Evolutionary conservation across 2,797 vertebrate genomes (phyloP).

Genomic region (Myotis pilosus): DNA sequence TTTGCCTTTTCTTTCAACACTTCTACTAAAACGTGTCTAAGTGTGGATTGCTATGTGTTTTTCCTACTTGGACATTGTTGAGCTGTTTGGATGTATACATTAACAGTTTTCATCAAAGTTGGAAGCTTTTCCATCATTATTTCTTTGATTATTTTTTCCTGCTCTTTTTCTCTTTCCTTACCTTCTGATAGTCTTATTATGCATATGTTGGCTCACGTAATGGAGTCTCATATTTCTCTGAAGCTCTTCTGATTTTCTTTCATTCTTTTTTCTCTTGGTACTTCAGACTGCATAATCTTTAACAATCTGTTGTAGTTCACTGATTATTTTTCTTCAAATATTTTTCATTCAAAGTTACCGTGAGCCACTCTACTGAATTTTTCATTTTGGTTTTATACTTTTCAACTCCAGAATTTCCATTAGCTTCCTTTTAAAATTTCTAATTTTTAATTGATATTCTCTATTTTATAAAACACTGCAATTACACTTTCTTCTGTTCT

Average conservation of each 20-base stretch:
- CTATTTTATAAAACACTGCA: background rate
- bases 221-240: background rate
- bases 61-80: background rate
- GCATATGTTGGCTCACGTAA: background rate
- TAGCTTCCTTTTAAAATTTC: background rate
- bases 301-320: background rate
- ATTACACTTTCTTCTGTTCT: background rate
- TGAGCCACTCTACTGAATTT: background rate
- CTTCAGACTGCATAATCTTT: background rate
- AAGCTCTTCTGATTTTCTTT: slow-evolving; percentile 4
- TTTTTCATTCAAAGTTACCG: background rate
- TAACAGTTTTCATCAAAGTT: slow-evolving; percentile 9
- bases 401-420: background rate
- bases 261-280: background rate
- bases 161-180: background rate
- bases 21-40: background rate
- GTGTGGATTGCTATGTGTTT: background rate
- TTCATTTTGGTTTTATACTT: background rate
- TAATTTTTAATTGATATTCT: background rate
- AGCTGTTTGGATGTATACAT: background rate
- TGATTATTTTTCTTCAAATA: background rate
- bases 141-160: background rate
- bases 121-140: background rate
- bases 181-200: background rate
- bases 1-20: background rate